Percentiles rank a stretch among this genome's conserved stretches.
Conservation (phyloP, 2,888 invertebrate genomes). For the Mystacides longicornis region DNA sequence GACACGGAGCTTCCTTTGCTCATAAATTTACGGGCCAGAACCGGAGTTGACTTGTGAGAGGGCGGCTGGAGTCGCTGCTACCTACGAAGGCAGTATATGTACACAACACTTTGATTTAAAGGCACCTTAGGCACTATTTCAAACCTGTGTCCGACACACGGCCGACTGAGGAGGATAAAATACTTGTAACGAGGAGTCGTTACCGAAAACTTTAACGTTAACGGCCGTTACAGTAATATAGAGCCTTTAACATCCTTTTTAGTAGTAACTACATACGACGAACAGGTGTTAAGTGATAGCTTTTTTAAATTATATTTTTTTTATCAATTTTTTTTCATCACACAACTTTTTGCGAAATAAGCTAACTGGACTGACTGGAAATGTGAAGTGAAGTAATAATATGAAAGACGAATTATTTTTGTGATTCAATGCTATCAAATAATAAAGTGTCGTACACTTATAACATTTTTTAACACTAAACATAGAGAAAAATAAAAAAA, state of each 20-base stretch:
- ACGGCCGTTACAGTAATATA: background rate
- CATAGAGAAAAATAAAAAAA: no score
- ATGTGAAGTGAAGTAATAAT: no score
- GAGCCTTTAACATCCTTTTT: background rate
- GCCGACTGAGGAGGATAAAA: slow-evolving; percentile 10
- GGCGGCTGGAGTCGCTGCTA: background rate
- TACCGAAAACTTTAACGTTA: background rate
- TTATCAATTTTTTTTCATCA: no score
- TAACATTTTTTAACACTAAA: no score
- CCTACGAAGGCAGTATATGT: no score
- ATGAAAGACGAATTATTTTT: no score
- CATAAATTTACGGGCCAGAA: background rate
- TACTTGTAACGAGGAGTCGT: background rate
- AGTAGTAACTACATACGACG: no score
- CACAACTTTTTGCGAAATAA: background rate
- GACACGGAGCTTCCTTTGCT: background rate
- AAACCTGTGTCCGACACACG: slow-evolving; percentile 21
- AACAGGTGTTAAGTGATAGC: background rate
- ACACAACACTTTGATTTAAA: slow-evolving; percentile 26
- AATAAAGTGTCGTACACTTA: no score
- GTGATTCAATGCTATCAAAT: no score
- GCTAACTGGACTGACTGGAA: no score
- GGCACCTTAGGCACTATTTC: slow-evolving; percentile 18
- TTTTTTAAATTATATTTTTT: no score
- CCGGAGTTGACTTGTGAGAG: background rate